A percentile compares a stretch with the other conserved stretches of the same genome.
phyloP scores from a whole-genome alignment of 2,113 vertebrate species.

The Raja brachyura region DNA sequence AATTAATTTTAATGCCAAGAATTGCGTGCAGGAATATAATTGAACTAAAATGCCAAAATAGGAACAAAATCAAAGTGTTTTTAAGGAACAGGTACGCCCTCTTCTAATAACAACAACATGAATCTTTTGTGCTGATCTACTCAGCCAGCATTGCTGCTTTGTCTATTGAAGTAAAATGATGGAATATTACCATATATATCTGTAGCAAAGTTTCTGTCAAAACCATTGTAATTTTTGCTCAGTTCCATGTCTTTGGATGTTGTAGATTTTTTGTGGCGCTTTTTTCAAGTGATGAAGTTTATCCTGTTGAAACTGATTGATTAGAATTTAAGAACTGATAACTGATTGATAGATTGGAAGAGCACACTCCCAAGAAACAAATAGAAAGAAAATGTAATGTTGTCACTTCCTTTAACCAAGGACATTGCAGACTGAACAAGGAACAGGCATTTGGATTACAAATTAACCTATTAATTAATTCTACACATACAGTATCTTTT shows the following conservation, averaged over 20 bases:
- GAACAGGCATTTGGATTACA: background rate
- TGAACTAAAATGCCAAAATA: background rate
- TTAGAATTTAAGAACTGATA: no score
- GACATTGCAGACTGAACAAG: background rate
- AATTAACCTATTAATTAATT: conserved; percentile 13
- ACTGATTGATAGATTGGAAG: no score
- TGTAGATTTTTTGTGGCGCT: background rate
- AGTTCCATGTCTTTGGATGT: background rate
- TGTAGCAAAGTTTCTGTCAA: background rate
- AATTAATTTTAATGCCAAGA: background rate
- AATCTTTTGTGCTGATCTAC: background rate
- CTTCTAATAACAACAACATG: background rate
- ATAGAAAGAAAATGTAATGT: background rate
- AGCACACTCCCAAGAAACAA: no score
- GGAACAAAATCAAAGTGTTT: background rate
- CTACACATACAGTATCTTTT: background rate
- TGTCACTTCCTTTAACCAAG: background rate
- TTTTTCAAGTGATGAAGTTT: background rate
- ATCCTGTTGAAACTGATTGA: background rate
- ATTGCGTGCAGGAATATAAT: background rate
- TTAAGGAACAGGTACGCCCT: background rate
- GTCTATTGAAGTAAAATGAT: background rate
- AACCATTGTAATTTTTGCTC: background rate
- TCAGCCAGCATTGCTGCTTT: background rate
- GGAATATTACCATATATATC: background rate